Base-by-base conservation (phyloP, 2,797 vertebrate species). In the Apogon talboti region DNA sequence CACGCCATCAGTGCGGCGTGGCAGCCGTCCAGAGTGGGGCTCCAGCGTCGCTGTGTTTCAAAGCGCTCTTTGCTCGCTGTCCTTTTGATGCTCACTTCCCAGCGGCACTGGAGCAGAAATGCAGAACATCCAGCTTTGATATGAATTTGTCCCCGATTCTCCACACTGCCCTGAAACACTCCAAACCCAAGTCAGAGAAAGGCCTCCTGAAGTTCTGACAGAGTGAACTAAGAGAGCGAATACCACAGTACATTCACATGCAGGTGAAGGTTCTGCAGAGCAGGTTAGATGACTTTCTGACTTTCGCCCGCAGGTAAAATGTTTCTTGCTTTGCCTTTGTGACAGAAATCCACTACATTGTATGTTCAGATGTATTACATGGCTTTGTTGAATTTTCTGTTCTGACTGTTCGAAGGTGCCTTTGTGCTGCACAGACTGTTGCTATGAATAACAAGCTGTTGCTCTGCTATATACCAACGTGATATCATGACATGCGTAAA, bases 11-110 rank as follows among this genome's bases (percentile, higher is more conserved):
- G 79, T 62, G 78, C 42, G 53, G 78, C 71, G 46, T 90, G 88
- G 90, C 87, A 68, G 77, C 49, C 19, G n/a, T 89, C 89, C 90
- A 91, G 85, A 77, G 78, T 77, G 79, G 71, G 87, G 82, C 83
- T 89, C 86, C 86, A 63, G 71, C 83, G 84, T 88, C 70, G 64
- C 76, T 72, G 13, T 12, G n/a, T 88, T 90, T 91, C 86, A 91
- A 89, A 91, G 89, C 58, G 69, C 60, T 79, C 85, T 87, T 89
- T 85, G 77, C 87, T 86, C n/a, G 68, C 74, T 56, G 71, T 85
- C 75, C 77, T 87, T 87, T 83, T 91, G 89, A 91, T 81, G 85
- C 76, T 74, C 69, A 75, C 79, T 71, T 55, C 53, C 59, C 70
- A 60, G 78, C 85, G 75, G 80, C 82, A 85, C 70, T 66, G 73